Evolutionary conservation across 1,140 invertebrate species (phyloP).

Genomic region (Macrobrachium rosenbergii): DNA sequence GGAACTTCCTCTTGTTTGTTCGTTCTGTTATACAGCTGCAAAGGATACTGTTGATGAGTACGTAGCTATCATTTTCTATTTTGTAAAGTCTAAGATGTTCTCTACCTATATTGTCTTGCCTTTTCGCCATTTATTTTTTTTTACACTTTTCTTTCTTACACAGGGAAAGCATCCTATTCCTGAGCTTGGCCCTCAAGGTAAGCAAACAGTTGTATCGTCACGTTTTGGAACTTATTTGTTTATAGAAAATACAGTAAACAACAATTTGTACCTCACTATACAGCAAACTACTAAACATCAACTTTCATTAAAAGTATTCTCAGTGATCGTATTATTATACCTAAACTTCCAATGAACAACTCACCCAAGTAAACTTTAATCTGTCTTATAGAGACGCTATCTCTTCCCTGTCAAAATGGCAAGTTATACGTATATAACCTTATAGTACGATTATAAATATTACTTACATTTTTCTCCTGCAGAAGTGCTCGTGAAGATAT

Average conservation of each 20-base stretch:
- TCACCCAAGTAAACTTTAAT: too few species aligned
- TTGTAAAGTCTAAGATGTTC: not conserved
- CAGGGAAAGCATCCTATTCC: constrained; percentile 9
- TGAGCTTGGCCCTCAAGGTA: constrained; percentile 2
- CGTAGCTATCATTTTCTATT: not conserved
- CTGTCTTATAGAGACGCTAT: too few species aligned
- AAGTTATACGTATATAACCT: too few species aligned
- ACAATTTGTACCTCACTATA: not conserved
- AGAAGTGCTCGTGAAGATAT: constrained; percentile 92
- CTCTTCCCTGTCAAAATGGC: too few species aligned
- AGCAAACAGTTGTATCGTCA: not conserved
- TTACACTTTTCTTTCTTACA: not conserved
- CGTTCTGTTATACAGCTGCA: too few species aligned
- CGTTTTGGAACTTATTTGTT: not conserved
- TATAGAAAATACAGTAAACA: not conserved
- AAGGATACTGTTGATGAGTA: too few species aligned
- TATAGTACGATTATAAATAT: too few species aligned
- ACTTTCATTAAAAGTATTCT: too few species aligned
- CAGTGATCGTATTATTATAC: too few species aligned
- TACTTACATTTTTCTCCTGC: constrained; percentile 12
- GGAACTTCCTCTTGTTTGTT: too few species aligned
- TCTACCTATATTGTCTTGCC: not conserved
- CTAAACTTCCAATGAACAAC: too few species aligned
- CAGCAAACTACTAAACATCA: too few species aligned
- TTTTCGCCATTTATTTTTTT: not conserved